Conservation (phyloP, 2,797 vertebrate genomes). For the Bradypodion ventrale region DNA sequence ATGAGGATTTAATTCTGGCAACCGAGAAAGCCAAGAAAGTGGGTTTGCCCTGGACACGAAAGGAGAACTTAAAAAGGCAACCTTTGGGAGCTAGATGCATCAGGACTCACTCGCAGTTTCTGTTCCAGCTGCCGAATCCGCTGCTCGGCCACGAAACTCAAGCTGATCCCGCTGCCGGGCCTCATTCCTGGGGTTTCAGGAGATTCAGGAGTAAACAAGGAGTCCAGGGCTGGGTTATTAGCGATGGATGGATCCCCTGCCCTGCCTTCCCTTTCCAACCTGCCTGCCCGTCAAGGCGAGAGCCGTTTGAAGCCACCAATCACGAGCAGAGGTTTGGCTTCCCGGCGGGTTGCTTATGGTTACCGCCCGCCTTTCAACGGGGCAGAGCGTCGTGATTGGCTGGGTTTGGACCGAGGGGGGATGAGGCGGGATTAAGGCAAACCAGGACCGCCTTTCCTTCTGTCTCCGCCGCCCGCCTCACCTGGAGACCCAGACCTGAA, state of each 20-base stretch:
- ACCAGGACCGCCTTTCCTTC: too few species aligned
- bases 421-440: background rate
- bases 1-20: too few species aligned
- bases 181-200: slow-evolving; percentile 13
- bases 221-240: too few species aligned
- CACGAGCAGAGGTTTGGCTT: background rate
- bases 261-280: background rate
- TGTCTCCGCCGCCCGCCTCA: too few species aligned
- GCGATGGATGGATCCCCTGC: rapidly evolving
- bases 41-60: too few species aligned
- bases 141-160: slow-evolving; percentile 40
- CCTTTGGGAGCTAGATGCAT: background rate
- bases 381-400: background rate
- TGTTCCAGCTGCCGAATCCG: slow-evolving; percentile 62
- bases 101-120: slow-evolving; percentile 57
- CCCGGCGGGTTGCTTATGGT: slow-evolving; percentile 12
- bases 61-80: background rate
- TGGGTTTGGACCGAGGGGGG: background rate
- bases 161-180: background rate
- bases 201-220: too few species aligned
- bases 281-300: rapidly evolving
- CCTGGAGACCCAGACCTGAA: too few species aligned
- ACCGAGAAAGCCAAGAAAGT: too few species aligned
- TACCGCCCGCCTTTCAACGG: rapidly evolving
- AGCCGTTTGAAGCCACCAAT: slow-evolving; percentile 9